phyloP scores from a whole-genome alignment of 2,113 vertebrate genomes.

The Trogon melanurus region DNA sequence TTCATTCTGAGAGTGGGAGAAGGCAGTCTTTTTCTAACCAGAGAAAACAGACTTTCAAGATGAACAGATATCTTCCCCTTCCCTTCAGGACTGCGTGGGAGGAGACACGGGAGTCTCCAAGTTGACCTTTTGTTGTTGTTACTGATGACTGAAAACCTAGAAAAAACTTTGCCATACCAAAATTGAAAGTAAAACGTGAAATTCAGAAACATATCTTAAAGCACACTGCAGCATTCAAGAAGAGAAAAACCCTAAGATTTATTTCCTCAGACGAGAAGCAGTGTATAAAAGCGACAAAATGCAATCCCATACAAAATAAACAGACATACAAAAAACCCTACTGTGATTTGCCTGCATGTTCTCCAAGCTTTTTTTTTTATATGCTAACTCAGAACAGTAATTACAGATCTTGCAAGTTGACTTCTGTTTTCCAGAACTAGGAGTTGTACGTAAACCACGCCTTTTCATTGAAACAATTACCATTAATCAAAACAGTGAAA shows the following conservation, averaged over 20 bases:
- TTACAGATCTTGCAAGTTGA: constrained; percentile 82
- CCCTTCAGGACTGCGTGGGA: not conserved
- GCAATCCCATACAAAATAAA: constrained; percentile 67
- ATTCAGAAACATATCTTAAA: constrained; percentile 70
- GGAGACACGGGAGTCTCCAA: not conserved
- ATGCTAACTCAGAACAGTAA: constrained; percentile 80
- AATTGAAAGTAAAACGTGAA: constrained; percentile 60
- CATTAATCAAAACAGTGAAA: constrained; percentile 88
- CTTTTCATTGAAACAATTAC: constrained; percentile 87
- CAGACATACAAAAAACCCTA: constrained; percentile 48
- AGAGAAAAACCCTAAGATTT: constrained; percentile 78
- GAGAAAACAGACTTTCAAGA: not conserved
- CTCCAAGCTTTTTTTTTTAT: constrained; percentile 71
- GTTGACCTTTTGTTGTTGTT: constrained; percentile 24
- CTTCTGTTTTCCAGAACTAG: constrained; percentile 83
- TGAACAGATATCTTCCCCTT: not conserved
- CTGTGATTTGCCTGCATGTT: constrained; percentile 68
- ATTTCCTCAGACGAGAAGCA: constrained; percentile 72
- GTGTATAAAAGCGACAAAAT: constrained; percentile 60
- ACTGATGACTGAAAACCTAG: not conserved
- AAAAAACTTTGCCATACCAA: constrained; percentile 42
- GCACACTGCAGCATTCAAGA: constrained; percentile 63
- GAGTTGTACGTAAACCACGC: constrained; percentile 82
- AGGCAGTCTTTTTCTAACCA: constrained; percentile 31
- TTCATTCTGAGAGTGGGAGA: not conserved